These are phyloP conservation scores for Apostichopus japonicus DNA, from an alignment of 35 echinoderm and acorn worm genomes.

Conservation along the genomic window DNA sequence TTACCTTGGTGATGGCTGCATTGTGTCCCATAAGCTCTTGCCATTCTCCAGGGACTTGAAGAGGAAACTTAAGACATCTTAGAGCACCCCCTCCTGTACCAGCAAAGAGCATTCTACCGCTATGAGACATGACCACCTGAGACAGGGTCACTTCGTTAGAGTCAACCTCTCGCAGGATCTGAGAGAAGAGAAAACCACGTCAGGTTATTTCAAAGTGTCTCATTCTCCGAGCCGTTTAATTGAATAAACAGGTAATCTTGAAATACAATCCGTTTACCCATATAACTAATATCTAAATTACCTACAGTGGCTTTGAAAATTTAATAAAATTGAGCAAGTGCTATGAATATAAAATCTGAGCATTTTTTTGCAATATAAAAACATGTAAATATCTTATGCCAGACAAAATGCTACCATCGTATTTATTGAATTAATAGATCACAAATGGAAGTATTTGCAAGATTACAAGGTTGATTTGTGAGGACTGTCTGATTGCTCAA, in stretches of 20 bases:
- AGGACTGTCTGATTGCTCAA: too few relatives aligned
- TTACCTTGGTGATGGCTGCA: constrained; percentile 88
- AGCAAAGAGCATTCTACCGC: constrained; percentile 98
- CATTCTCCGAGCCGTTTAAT: neutral
- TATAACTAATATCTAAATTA: neutral
- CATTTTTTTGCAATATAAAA: too few relatives aligned
- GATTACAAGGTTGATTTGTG: too few relatives aligned
- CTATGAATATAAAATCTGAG: too few relatives aligned
- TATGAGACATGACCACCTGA: constrained; percentile 97
- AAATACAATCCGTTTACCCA: neutral
- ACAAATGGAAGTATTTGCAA: too few relatives aligned
- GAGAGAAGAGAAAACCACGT: neutral
- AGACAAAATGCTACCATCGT: too few relatives aligned
- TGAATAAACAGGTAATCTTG: neutral
- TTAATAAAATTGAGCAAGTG: neutral
- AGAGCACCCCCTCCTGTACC: constrained; percentile 89
- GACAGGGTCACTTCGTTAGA: constrained; percentile 82
- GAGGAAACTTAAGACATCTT: constrained; percentile 88
- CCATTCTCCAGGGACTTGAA: constrained; percentile 93
- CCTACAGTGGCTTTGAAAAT: neutral
- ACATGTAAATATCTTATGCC: too few relatives aligned
- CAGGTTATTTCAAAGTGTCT: neutral
- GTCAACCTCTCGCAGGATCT: constrained; percentile 95
- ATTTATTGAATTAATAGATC: too few relatives aligned
- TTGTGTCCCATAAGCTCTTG: constrained; percentile 93